Evolutionary conservation across 2,888 invertebrate genomes (phyloP).

Genomic region (Invenusta paracnida): DNA sequence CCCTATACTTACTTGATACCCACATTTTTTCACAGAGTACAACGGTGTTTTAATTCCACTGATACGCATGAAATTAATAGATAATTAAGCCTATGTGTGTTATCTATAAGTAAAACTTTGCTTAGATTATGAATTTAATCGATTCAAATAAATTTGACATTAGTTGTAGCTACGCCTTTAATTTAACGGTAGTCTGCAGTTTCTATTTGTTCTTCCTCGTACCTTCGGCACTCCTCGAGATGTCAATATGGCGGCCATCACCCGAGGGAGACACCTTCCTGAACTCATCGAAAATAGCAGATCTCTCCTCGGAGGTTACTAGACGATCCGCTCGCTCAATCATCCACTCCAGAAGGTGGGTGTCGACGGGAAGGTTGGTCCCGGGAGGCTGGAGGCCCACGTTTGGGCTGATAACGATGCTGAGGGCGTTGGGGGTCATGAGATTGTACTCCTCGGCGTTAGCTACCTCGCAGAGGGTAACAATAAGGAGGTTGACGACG

Average conservation of each 20-base stretch:
- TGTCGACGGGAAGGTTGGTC: not conserved
- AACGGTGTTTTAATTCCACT: too few relatives aligned
- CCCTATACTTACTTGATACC: too few relatives aligned
- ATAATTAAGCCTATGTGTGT: too few relatives aligned
- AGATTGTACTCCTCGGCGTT: not conserved
- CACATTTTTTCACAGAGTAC: too few relatives aligned
- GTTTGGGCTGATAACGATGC: not conserved
- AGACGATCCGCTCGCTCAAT: not conserved
- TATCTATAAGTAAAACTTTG: too few relatives aligned
- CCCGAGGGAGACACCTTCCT: not conserved
- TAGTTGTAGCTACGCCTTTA: too few relatives aligned
- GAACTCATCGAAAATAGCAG: not conserved
- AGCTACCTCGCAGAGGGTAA: not conserved
- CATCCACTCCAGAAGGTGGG: not conserved
- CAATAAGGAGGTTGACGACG: not conserved
- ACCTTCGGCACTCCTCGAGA: not conserved
- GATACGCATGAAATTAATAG: too few relatives aligned
- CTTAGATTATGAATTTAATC: too few relatives aligned
- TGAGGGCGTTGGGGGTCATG: not conserved
- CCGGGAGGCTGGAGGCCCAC: not conserved
- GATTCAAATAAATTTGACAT: too few relatives aligned
- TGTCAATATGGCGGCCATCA: not conserved
- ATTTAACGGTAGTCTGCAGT: too few relatives aligned
- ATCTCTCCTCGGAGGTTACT: not conserved
- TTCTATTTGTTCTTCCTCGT: too few relatives aligned